Evolutionary conservation across 2,888 invertebrate species (phyloP).

Genomic region (Pachydiplax longipennis): DNA sequence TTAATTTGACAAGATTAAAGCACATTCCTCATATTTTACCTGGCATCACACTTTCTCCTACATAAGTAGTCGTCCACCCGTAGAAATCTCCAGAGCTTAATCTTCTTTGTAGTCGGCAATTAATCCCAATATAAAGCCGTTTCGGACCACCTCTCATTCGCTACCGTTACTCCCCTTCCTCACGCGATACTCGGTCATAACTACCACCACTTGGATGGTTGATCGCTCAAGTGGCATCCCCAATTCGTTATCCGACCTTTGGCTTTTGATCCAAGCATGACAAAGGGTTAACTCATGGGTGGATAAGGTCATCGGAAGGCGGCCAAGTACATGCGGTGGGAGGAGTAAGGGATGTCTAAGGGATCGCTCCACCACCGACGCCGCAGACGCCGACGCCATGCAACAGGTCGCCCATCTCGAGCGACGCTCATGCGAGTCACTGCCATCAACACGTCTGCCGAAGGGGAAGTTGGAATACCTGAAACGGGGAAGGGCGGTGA

Average conservation of each 20-base stretch:
- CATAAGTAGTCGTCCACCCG: neutral
- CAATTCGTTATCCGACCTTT: neutral
- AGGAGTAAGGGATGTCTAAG: neutral
- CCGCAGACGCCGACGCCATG: constrained; percentile 7
- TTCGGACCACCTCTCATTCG: too few species aligned
- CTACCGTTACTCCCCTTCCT: too few species aligned
- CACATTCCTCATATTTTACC: too few species aligned
- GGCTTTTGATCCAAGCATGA: neutral
- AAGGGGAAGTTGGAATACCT: neutral
- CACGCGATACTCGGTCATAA: too few species aligned
- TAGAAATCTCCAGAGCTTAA: neutral
- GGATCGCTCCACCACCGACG: neutral
- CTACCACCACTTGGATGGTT: too few species aligned
- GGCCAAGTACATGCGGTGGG: neutral
- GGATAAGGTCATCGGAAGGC: neutral
- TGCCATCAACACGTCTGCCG: neutral
- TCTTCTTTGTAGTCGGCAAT: neutral
- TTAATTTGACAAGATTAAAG: too few species aligned
- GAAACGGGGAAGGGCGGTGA: neutral
- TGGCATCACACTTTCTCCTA: too few species aligned
- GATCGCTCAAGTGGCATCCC: neutral
- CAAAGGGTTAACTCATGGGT: neutral
- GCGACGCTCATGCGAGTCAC: neutral
- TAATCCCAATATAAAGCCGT: neutral
- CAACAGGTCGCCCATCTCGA: constrained; percentile 32